Evolutionary conservation across 2,113 vertebrate genomes (phyloP), one percentile per base, ranked within the genome.

Genomic region (Thunnus thynnus): DNA sequence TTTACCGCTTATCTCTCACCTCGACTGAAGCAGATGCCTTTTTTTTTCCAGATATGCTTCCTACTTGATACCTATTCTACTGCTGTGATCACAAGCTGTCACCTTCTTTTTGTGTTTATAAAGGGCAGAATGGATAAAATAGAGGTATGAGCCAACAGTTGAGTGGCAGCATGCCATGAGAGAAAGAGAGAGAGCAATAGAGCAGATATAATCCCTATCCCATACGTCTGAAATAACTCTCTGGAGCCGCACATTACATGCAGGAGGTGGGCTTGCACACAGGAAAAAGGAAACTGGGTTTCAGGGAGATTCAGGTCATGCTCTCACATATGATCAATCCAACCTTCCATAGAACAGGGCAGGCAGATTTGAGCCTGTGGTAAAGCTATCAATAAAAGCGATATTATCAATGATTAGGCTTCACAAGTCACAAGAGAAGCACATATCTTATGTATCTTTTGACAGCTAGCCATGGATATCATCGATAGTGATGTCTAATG

Each of bases 81-180:
- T 50, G 78, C 70, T 80, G 71, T 65, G 64, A 80, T 81, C 66
- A 62, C 64, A 82, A 73, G 64, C 78, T 75, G 68, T 79, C 44
- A 0, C 79, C 76, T 82, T 63, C 64, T 41, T 30, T 76, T 72
- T 84, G 63, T 63, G 64, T 83, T 76, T 65, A 18, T 64, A 80
- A 74, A 76, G 77, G 68, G 77, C 78, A 82, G 86, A 70, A 60
- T 68, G 66, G 64, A 55, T 74, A 56, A 72, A 69, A 71, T 41
- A 63, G 67, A 83, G 83, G 75, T 64, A 74, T 87, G 86, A 64
- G 76, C 86, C 76, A 83, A 72, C 66, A 36, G 69, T 66, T 80
- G 58, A 44, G 88, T 68, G 87, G 90, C 87, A 84, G 84, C 92
- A 85, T 89, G 88, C 90, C 88, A 87, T 88, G 74, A 76, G 65